These are phyloP conservation scores for Watersipora subatra DNA, from an alignment of 1,140 invertebrate genomes.

Conservation along the genomic window DNA sequence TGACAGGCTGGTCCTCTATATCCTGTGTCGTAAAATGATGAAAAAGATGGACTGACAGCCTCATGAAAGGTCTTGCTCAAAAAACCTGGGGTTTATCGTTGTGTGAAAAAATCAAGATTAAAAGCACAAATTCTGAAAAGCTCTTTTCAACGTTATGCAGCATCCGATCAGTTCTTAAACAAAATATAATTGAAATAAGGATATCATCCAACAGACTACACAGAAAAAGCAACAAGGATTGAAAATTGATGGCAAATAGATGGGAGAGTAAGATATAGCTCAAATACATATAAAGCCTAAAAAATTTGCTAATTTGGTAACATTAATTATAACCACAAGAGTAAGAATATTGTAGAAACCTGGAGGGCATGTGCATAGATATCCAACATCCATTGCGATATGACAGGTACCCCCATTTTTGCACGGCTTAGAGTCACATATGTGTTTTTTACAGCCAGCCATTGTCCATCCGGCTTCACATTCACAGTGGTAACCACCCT, in stretches of 20 bases:
- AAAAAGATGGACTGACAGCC: no score
- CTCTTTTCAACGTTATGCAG: neutral
- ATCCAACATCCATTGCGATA: neutral
- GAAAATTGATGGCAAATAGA: no score
- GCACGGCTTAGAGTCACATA: neutral
- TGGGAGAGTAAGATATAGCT: no score
- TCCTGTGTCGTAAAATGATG: neutral
- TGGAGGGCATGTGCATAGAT: neutral
- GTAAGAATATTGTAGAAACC: no score
- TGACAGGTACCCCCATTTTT: neutral
- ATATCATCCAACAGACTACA: neutral
- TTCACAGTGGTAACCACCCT: neutral
- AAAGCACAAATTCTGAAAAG: no score
- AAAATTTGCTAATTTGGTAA: no score
- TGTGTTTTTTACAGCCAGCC: neutral
- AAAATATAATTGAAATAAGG: neutral
- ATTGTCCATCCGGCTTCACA: neutral
- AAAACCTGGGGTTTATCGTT: no score
- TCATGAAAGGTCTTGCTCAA: no score
- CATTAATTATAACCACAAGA: no score
- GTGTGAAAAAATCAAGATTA: no score
- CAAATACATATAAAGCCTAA: no score
- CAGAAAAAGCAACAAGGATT: neutral
- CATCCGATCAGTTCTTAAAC: neutral
- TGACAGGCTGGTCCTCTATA: neutral